phyloP scores from a whole-genome alignment of 2,888 invertebrate species.

The Apeira syringaria region DNA sequence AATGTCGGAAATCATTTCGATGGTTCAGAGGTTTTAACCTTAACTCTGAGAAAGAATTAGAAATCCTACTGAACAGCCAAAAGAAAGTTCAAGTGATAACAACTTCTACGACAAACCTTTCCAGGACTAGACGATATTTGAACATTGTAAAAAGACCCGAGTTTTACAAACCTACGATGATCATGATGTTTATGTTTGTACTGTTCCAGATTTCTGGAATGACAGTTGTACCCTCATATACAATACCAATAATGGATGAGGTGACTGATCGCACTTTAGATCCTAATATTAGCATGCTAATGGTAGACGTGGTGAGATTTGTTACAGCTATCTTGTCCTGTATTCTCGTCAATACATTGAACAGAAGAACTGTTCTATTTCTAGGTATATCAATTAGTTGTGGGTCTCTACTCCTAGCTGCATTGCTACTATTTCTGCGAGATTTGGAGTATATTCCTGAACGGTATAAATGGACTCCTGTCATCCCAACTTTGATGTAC shows the following conservation, averaged over 20 bases:
- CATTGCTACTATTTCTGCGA: constrained; percentile 65
- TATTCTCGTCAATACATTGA: constrained; percentile 82
- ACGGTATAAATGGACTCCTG: constrained; percentile 67
- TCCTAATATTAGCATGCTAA: constrained; percentile 85
- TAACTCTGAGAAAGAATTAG: constrained; percentile 73
- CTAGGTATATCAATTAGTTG: constrained; percentile 84
- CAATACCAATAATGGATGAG: constrained; percentile 85
- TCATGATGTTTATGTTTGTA: constrained; percentile 86
- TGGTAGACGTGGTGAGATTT: constrained; percentile 86
- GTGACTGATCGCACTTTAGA: constrained; percentile 83
- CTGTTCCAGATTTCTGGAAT: constrained; percentile 88
- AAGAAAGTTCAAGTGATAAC: constrained; percentile 43
- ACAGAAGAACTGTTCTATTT: constrained; percentile 84
- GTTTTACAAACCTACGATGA: constrained; percentile 84
- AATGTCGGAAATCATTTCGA: constrained; percentile 83
- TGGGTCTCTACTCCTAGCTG: constrained; percentile 78
- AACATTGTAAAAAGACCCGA: constrained; percentile 64
- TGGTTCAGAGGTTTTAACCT: constrained; percentile 82
- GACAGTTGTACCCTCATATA: constrained; percentile 88
- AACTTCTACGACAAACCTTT: constrained; percentile 48
- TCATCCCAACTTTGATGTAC: constrained; percentile 79
- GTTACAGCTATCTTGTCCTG: constrained; percentile 85
- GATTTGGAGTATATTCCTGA: constrained; percentile 58
- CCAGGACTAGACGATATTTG: constrained; percentile 54
- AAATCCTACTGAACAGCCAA: constrained; percentile 65